These are phyloP conservation scores for Parus major DNA, from an alignment of 2,113 vertebrate species.

Conservation along the genomic window DNA sequence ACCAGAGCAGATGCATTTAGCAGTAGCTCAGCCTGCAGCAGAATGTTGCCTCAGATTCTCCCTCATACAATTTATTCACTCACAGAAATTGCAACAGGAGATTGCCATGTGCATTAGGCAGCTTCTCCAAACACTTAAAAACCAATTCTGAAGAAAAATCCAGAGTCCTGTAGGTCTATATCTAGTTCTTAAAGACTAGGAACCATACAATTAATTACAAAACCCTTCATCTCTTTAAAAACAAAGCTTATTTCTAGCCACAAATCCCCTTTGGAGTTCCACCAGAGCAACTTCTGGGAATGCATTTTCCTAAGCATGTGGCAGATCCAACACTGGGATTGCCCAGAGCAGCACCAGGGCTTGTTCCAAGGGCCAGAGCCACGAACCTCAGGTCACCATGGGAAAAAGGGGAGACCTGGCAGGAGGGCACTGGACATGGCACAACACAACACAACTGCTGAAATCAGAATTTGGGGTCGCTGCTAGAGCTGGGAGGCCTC, in stretches of 20 bases:
- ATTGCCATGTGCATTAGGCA: not conserved
- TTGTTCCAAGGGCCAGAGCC: not conserved
- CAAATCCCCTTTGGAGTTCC: not conserved
- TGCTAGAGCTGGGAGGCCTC: not conserved
- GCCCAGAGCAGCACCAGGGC: not conserved
- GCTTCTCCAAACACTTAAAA: not conserved
- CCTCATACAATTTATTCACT: not conserved
- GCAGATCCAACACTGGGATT: not conserved
- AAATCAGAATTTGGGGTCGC: not conserved
- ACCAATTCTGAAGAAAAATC: not conserved
- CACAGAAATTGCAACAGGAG: not conserved
- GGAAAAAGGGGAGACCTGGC: not conserved
- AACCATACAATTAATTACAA: not conserved
- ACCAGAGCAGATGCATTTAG: not conserved
- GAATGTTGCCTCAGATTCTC: not conserved
- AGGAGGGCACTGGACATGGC: not conserved
- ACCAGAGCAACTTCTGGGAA: not conserved
- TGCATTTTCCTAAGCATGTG: not conserved
- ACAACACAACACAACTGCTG: not conserved
- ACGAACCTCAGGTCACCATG: rapidly evolving
- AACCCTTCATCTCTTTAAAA: not conserved
- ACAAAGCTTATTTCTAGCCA: not conserved
- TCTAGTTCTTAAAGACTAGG: not conserved
- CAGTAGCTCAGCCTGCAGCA: not conserved
- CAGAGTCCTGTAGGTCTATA: not conserved